Conservation (phyloP, 2,113 vertebrate genomes). For the Chitala chitala region DNA sequence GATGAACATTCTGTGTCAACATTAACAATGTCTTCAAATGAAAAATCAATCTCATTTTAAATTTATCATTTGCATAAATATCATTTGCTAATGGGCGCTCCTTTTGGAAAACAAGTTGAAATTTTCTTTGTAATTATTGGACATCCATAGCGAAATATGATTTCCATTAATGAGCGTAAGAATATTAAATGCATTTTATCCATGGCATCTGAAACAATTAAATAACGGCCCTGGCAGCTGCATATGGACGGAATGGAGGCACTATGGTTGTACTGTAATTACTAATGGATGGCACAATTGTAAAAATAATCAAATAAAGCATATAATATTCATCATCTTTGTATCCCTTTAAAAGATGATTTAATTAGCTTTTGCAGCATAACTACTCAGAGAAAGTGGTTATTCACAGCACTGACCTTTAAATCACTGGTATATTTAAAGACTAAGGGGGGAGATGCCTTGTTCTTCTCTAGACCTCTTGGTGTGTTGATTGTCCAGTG, state of each 20-base stretch:
- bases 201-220: slow-evolving; percentile 62
- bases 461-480: slow-evolving; percentile 18
- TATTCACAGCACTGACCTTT: slow-evolving; percentile 41
- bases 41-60: slow-evolving; percentile 64
- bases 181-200: slow-evolving; percentile 74
- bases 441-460: slow-evolving; percentile 43
- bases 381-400: slow-evolving; percentile 55
- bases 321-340: slow-evolving; percentile 63
- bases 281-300: slow-evolving; percentile 65
- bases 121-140: slow-evolving; percentile 76
- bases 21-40: slow-evolving; percentile 65
- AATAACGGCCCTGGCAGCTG: slow-evolving; percentile 62
- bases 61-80: slow-evolving; percentile 61
- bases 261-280: slow-evolving; percentile 64
- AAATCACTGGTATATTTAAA: slow-evolving; percentile 55
- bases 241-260: slow-evolving; percentile 44
- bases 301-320: slow-evolving; percentile 60
- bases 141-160: slow-evolving; percentile 77
- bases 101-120: slow-evolving; percentile 65
- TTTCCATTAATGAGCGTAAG: slow-evolving; percentile 78
- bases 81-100: slow-evolving; percentile 64
- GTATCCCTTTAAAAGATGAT: slow-evolving; percentile 54
- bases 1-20: slow-evolving; percentile 69
- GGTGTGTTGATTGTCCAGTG: slow-evolving; percentile 37
- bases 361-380: slow-evolving; percentile 41